Evolutionary conservation across 2,797 vertebrate genomes (phyloP).

Genomic region (Centroberyx gerrardi): DNA sequence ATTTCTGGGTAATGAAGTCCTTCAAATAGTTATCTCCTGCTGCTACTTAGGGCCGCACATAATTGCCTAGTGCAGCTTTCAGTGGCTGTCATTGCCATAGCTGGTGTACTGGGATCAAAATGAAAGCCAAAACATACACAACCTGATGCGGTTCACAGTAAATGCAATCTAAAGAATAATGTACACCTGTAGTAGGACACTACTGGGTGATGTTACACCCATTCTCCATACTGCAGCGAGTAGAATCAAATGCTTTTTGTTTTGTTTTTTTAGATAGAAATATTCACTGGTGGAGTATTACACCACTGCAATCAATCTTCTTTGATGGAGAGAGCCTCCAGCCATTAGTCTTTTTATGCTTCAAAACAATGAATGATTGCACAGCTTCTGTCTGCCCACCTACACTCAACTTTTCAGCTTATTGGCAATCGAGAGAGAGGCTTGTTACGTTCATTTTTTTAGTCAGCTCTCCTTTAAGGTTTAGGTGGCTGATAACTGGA

Average conservation of each 20-base stretch:
- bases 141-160: neutral
- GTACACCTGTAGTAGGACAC: too few species aligned
- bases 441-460: neutral
- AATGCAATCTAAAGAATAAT: neutral
- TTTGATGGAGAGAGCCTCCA: neutral
- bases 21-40: neutral
- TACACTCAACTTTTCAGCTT: neutral
- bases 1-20: neutral
- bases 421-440: constrained; percentile 4
- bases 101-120: neutral
- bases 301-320: neutral
- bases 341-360: constrained; percentile 20
- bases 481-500: neutral
- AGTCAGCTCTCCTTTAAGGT: neutral
- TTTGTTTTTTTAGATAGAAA: neutral
- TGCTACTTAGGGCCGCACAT: neutral
- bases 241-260: neutral
- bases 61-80: neutral
- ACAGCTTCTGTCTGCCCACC: neutral
- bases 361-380: constrained; percentile 8
- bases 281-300: neutral
- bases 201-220: neutral
- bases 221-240: neutral
- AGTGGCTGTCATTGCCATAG: neutral
- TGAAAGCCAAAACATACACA: neutral